phyloP scores from a whole-genome alignment of 1,140 invertebrate genomes.

The Zaprionus davidi region DNA sequence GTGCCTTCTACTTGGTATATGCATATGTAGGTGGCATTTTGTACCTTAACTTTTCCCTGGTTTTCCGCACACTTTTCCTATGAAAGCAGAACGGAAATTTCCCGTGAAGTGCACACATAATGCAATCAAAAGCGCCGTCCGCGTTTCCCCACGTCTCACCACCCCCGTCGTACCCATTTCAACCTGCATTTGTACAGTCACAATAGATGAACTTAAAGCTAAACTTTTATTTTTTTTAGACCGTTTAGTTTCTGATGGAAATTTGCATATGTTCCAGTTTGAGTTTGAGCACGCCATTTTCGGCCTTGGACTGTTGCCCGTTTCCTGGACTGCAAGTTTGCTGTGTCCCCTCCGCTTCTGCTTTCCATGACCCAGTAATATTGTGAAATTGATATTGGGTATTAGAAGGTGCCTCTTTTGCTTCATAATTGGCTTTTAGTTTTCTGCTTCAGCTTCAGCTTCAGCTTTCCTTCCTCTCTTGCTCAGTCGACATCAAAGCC shows the following conservation, averaged over 20 bases:
- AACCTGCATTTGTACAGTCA: constrained; percentile 13
- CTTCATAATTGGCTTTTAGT: constrained; percentile 63
- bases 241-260: constrained; percentile 16
- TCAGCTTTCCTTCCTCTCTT: constrained; percentile 10
- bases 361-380: not conserved
- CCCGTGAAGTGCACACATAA: constrained; percentile 24
- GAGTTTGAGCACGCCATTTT: constrained; percentile 31
- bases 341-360: not conserved
- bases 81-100: constrained; percentile 15
- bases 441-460: constrained; percentile 29
- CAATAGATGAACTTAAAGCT: constrained; percentile 1
- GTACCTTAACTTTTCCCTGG: not conserved
- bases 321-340: constrained; percentile 7
- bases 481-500: constrained; percentile 16
- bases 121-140: constrained; percentile 10
- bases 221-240: not conserved
- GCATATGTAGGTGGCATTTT: not conserved
- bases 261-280: constrained; percentile 39
- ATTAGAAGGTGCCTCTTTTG: constrained; percentile 24
- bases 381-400: constrained; percentile 56
- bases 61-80: not conserved
- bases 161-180: not conserved
- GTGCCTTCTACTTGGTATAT: not conserved
- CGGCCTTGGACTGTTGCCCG: constrained; percentile 39
- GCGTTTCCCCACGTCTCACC: too few relatives aligned